A percentile compares a stretch with the other conserved stretches of the same genome.
Conservation (phyloP, 2,888 invertebrate species). For the Bugulina stolonifera region DNA sequence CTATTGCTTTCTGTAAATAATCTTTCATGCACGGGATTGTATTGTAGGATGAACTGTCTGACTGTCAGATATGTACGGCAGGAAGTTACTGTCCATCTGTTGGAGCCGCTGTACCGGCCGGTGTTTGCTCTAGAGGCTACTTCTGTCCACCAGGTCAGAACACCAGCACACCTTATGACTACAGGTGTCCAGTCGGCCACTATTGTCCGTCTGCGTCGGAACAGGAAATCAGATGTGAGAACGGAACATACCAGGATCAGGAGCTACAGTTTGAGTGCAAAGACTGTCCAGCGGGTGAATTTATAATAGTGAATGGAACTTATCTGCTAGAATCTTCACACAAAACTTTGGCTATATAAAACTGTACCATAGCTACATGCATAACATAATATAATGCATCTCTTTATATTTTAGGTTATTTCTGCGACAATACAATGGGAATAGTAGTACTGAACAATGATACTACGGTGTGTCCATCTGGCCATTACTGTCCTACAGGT, state of each 20-base stretch:
- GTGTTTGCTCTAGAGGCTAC: conserved; percentile 42
- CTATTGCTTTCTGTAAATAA: too few species aligned
- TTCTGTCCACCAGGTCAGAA: conserved; percentile 47
- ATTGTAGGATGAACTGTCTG: conserved; percentile 32
- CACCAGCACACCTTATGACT: conserved; percentile 39
- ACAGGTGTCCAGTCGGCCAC: conserved; percentile 46
- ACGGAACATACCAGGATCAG: conserved; percentile 46
- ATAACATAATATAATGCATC: too few species aligned
- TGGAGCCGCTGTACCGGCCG: conserved; percentile 39
- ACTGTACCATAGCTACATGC: too few species aligned
- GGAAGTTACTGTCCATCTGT: conserved; percentile 44
- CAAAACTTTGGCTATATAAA: too few species aligned
- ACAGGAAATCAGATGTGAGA: conserved; percentile 38
- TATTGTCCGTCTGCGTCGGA: conserved; percentile 42
- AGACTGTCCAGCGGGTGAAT: conserved; percentile 36
- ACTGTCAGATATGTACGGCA: conserved; percentile 42
- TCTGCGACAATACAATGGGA: conserved; percentile 47
- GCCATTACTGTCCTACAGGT: conserved; percentile 36
- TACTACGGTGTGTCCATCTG: conserved; percentile 16
- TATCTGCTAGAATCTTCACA: too few species aligned
- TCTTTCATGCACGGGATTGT: too few species aligned
- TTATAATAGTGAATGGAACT: too few species aligned
- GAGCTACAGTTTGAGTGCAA: conserved; percentile 39
- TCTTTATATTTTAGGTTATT: conserved; percentile 35
- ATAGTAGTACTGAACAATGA: conserved; percentile 42